A percentile compares a stretch with the other conserved stretches of the same genome.
Conservation (phyloP, 2,113 vertebrate genomes). For the Hylia prasina region DNA sequence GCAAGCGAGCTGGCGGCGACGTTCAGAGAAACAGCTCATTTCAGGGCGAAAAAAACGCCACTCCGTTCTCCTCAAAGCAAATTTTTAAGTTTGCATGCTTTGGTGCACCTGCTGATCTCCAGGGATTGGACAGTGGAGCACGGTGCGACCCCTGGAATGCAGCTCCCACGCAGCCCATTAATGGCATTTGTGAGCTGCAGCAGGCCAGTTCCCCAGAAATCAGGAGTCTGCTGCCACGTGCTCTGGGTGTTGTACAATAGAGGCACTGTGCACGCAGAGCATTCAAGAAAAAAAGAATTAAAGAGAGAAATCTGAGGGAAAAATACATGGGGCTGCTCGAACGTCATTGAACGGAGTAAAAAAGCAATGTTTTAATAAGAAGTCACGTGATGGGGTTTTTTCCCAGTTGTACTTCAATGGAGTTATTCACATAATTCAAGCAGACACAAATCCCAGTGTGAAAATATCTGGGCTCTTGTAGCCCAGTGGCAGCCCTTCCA, state of each 20-base stretch:
- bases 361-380: slow-evolving; percentile 11
- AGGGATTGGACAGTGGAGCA: neutral
- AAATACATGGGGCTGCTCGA: neutral
- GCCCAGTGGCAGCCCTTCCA: slow-evolving; percentile 31
- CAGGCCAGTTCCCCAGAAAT: neutral
- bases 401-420: slow-evolving; percentile 1
- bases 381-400: neutral
- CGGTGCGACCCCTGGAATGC: neutral
- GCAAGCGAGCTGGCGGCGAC: neutral
- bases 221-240: neutral
- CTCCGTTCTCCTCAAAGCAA: neutral
- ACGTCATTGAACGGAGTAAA: neutral
- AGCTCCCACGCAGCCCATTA: neutral
- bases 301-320: neutral
- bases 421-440: slow-evolving; percentile 39
- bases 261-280: neutral
- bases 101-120: neutral
- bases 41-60: neutral
- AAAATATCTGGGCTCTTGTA: neutral
- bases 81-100: neutral
- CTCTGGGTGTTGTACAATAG: neutral
- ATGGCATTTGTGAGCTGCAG: neutral
- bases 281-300: neutral
- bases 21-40: neutral
- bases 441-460: slow-evolving; percentile 41